Evolutionary conservation across 2,113 vertebrate species (phyloP), one percentile per base, ranked within the genome.

Genomic region (Coreoperca whiteheadi): DNA sequence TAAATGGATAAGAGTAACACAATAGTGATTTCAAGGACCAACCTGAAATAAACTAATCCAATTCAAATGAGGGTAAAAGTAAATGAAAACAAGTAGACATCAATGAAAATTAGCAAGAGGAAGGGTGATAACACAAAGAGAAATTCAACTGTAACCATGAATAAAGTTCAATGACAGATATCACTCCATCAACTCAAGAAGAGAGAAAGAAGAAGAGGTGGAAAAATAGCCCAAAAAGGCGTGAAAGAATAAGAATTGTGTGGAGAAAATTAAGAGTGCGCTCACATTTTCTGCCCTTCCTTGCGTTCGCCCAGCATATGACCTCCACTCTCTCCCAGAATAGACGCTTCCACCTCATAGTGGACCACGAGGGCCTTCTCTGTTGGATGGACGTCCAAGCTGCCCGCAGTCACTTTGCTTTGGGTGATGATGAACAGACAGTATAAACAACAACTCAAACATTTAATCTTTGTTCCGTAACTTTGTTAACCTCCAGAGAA

Each of bases 251-350:
- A 7, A 8, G 7, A 77, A n/a, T 8, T 39, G 1, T 25, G 21
- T 25, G 15, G 0, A 15, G 0, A 63, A 74, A 74, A 51, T n/a
- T 21, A 66, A 48, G 4, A 16, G 21, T 8, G 8, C 4, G 57
- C 96, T 96, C 93, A 99, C 98, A 99, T 98, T 95, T 99, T 99
- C 89, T 99, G 98, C 85, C 97, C 98, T 61, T 98, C 97, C 81
- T 99, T 99, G 77, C 97, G 96, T 68, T 99, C 97, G 10, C 97
- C 98, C 90, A 99, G 89, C 97, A 99, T 95, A 7, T 96, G 95
- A 78, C 96, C 97, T 77, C 98, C 98, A 87, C 89, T 76, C 83
- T 99, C 97, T 72, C 97, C 98, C 84, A 98, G 94, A 80, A 99
- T 97, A 0, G 96, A 97, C 14, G 98, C 98, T 94, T 99, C 98